Percentiles rank a stretch among this genome's conserved stretches.
phyloP scores from a whole-genome alignment of 2,888 invertebrate genomes.

The Balanococcus diminutus region DNA sequence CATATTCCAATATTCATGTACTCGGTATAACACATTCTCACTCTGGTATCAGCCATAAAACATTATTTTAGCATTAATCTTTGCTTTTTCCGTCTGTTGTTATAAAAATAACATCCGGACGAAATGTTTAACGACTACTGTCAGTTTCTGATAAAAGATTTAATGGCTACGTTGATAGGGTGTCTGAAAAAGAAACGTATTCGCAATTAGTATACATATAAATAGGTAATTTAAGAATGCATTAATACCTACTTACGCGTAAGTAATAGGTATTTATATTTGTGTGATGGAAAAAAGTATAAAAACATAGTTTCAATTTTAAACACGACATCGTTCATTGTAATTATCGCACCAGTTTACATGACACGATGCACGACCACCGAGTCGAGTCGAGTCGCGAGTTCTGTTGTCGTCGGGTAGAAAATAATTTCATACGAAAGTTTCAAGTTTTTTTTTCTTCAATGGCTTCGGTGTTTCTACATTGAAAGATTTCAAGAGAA shows the following conservation, averaged over 20 bases:
- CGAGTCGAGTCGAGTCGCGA: too few relatives aligned
- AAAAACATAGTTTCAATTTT: background rate
- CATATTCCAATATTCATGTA: too few relatives aligned
- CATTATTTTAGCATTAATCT: slow-evolving; percentile 37
- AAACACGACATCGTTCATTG: background rate
- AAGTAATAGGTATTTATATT: background rate
- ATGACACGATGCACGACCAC: too few relatives aligned
- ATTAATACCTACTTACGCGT: background rate
- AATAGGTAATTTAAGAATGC: background rate
- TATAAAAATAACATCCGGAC: slow-evolving; percentile 40
- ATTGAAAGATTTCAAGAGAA: background rate
- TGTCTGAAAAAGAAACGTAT: background rate
- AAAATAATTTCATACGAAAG: background rate
- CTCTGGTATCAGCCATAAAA: slow-evolving; percentile 8
- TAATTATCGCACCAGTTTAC: background rate
- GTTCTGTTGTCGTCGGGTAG: too few relatives aligned
- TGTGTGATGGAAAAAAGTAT: background rate
- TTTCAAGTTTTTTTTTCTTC: background rate
- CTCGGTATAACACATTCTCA: background rate
- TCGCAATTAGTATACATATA: slow-evolving; percentile 15
- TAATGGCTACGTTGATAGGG: slow-evolving; percentile 3
- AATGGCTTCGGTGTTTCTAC: background rate
- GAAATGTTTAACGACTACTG: slow-evolving; percentile 15
- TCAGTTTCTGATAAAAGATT: slow-evolving; percentile 32
- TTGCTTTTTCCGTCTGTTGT: slow-evolving; percentile 35